Base-by-base conservation (phyloP, 1,140 invertebrate genomes). In the Planococcus citri region DNA sequence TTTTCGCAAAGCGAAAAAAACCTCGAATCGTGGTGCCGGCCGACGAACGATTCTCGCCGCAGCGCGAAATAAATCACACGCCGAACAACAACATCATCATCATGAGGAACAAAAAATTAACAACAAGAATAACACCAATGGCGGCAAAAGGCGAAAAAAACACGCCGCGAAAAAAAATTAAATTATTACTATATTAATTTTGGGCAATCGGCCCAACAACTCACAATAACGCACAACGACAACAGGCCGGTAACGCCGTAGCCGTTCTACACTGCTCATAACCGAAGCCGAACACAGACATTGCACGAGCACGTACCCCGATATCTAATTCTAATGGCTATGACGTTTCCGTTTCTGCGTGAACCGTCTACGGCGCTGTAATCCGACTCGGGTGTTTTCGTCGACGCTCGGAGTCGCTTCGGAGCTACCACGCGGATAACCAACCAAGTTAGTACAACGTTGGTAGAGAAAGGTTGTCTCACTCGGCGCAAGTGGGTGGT, bases 341-440 rank as follows among this genome's bases (percentile, higher is more conserved):
- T 51, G 41, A 51, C 41, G 41, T 51, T 51, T 51, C 41, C 41
- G 41, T 51, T 51, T 51, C 41, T 51, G 41, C 41, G 41, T 51
- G 41, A 51, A 51, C 17, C 17, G 41, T 51, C 41, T 51, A n/a
- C 41, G 41, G 41, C 41, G 41, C 41, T 51, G 41, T 51, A n/a
- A 51, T n/a, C 6, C 12, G 10, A 6, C 41, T 64, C 60, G 60
- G 60, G 10, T 17, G 6, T 25, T 4, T 64, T 25, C 60, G 60
- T 64, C 60, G 25, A 25, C 60, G 4, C 22, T 64, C 60, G 60
- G 25, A 2, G 4, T 6, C 4, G 4, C 29, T 33, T 33, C 29
- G 29, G 3, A 12, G 12, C 3, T 12, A 51, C 10, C 41, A 51
- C 41, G 41, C 41, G 41, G 41, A 51, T 51, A 51, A 51, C 41